These are phyloP conservation scores for Brachynemurus nebulosus DNA, from an alignment of 2,888 invertebrate species.

Conservation along the genomic window DNA sequence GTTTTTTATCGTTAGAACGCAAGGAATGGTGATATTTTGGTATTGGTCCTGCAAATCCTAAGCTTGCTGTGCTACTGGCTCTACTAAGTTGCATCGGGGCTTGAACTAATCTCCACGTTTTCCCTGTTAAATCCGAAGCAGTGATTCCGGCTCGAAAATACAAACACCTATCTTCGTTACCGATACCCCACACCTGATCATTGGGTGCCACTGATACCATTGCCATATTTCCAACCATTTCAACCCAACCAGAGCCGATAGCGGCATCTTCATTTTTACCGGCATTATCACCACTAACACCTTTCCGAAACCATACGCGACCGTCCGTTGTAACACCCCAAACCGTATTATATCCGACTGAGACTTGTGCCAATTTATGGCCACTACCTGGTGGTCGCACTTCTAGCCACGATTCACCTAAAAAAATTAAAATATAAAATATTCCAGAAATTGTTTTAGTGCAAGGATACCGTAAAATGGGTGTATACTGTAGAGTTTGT, in stretches of 20 bases:
- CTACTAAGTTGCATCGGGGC: slow-evolving; percentile 72
- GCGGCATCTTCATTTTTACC: slow-evolving; percentile 63
- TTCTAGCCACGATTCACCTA: slow-evolving; percentile 66
- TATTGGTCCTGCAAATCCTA: slow-evolving; percentile 28
- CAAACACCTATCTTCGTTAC: slow-evolving; percentile 64
- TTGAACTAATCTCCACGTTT: slow-evolving; percentile 70
- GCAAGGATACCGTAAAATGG: too few species aligned
- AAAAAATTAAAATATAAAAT: too few species aligned
- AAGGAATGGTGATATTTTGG: slow-evolving; percentile 27
- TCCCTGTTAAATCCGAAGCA: slow-evolving; percentile 64
- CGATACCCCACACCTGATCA: slow-evolving; percentile 82
- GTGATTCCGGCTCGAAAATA: slow-evolving; percentile 69
- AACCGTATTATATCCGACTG: slow-evolving; percentile 65
- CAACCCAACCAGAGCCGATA: slow-evolving; percentile 75
- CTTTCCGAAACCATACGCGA: slow-evolving; percentile 78
- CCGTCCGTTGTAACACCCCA: slow-evolving; percentile 75
- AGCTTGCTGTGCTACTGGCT: slow-evolving; percentile 66
- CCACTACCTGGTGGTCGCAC: slow-evolving; percentile 59
- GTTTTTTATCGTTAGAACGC: slow-evolving; percentile 39
- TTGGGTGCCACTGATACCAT: slow-evolving; percentile 73
- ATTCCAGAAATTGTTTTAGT: too few species aligned
- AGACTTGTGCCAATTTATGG: slow-evolving; percentile 58
- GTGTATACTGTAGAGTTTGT: too few species aligned
- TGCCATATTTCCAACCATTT: slow-evolving; percentile 76
- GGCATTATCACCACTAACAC: slow-evolving; percentile 51